A percentile compares a stretch with the other conserved stretches of the same genome.
These are phyloP conservation scores for Eptatretus atami DNA, from an alignment of 2,797 vertebrate species.

Conservation along the genomic window DNA sequence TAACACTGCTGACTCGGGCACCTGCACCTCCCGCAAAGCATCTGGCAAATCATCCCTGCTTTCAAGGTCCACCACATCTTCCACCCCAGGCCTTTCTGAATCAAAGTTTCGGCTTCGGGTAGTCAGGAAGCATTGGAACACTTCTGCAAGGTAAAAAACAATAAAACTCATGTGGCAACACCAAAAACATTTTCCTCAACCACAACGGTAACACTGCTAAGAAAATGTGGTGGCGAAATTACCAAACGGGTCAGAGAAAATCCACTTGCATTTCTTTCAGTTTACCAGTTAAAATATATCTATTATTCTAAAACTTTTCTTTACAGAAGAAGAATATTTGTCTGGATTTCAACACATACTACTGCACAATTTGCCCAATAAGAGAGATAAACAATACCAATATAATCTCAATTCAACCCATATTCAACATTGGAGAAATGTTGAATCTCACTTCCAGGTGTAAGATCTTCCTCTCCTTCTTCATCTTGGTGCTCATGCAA, in stretches of 20 bases:
- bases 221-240: constrained; percentile 14
- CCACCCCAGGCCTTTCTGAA: too few relatives aligned
- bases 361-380: not conserved
- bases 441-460: constrained; percentile 3
- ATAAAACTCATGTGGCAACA: constrained; percentile 8
- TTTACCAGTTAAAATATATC: not conserved
- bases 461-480: not conserved
- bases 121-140: constrained; percentile 92
- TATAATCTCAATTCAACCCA: not conserved
- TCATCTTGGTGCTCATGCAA: not conserved
- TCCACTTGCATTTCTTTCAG: not conserved
- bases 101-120: not conserved
- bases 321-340: not conserved
- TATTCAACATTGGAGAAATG: not conserved
- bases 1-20: not conserved
- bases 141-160: constrained; percentile 2
- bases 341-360: not conserved
- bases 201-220: constrained; percentile 14
- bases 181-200: constrained; percentile 17
- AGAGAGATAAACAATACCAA: not conserved
- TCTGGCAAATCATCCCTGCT: too few relatives aligned
- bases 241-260: constrained; percentile 10
- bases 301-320: too few relatives aligned
- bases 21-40: not conserved
- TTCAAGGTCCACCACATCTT: too few relatives aligned